Evolutionary conservation across 2,113 vertebrate species (phyloP).

Genomic region (Monopterus albus): DNA sequence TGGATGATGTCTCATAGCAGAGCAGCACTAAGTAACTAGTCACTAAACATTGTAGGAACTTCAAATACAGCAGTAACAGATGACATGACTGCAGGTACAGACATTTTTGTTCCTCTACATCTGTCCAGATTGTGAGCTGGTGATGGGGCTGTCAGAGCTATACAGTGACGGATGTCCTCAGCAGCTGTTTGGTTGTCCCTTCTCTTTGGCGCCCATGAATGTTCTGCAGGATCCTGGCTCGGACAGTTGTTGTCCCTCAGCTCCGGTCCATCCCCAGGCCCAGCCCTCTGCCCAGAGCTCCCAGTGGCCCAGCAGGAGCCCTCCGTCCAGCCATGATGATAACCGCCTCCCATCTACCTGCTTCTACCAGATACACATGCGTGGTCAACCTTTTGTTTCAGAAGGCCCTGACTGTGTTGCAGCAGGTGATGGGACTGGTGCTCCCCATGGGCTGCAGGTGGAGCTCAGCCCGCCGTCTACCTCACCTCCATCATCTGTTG

Average conservation of each 20-base stretch:
- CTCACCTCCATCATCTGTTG: slow-evolving; percentile 53
- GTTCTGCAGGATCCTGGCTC: slow-evolving; percentile 47
- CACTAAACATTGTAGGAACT: background rate
- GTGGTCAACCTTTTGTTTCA: slow-evolving; percentile 70
- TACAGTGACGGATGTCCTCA: slow-evolving; percentile 52
- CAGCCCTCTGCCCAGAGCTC: slow-evolving; percentile 44
- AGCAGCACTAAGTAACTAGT: background rate
- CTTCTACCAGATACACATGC: slow-evolving; percentile 80
- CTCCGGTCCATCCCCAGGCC: slow-evolving; percentile 51
- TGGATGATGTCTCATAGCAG: too few relatives aligned
- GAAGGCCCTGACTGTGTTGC: slow-evolving; percentile 46
- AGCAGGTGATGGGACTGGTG: background rate
- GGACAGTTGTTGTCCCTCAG: slow-evolving; percentile 35
- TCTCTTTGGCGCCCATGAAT: slow-evolving; percentile 55
- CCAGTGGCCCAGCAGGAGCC: slow-evolving; percentile 40
- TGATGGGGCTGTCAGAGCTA: slow-evolving; percentile 64
- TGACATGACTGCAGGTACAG: background rate
- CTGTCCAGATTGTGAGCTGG: slow-evolving; percentile 70
- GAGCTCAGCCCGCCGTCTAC: slow-evolving; percentile 66
- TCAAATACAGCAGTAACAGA: background rate
- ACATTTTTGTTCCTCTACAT: background rate
- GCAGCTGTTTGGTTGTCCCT: slow-evolving; percentile 64
- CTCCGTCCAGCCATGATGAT: slow-evolving; percentile 39
- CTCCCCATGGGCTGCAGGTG: slow-evolving; percentile 62
- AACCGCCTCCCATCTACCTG: slow-evolving; percentile 55